phyloP scores from a whole-genome alignment of 37 sponge, comb jelly and placozoan genomes.

The Halichondria panicea region DNA sequence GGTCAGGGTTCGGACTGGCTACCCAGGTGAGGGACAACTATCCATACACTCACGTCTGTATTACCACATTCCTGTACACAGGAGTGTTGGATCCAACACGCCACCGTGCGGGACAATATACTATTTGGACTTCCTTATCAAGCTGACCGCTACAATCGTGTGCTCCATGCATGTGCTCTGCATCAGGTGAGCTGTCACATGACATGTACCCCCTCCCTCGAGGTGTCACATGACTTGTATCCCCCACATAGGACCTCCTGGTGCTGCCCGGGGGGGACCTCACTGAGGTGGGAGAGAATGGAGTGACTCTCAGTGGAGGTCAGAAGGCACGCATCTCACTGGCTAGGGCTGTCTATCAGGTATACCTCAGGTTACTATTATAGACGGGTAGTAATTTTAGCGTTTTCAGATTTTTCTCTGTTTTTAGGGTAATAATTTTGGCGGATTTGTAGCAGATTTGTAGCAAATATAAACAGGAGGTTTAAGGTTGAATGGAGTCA shows the following conservation, averaged over 20 bases:
- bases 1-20: not conserved
- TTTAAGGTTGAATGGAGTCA: too few relatives aligned
- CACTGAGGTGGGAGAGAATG: conserved; percentile 97
- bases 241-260: conserved; percentile 58
- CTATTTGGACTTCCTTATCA: conserved; percentile 80
- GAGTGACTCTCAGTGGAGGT: conserved; percentile 98
- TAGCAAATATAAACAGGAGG: not conserved
- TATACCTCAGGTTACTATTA: too few relatives aligned
- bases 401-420: too few relatives aligned
- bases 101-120: conserved; percentile 88
- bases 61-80: too few relatives aligned
- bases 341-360: conserved; percentile 96
- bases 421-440: too few relatives aligned
- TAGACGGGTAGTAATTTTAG: too few relatives aligned
- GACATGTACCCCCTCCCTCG: not conserved
- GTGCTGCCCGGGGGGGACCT: conserved; percentile 83
- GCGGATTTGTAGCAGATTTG: too few relatives aligned
- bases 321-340: conserved; percentile 95
- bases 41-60: not conserved
- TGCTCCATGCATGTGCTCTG: conserved; percentile 90
- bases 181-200: conserved; percentile 68
- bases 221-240: not conserved
- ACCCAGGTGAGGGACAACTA: not conserved
- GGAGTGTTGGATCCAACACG: conserved; percentile 95
- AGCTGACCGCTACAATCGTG: conserved; percentile 56